phyloP scores from a whole-genome alignment of 2,888 invertebrate species.

The Ectropis crepuscularia region DNA sequence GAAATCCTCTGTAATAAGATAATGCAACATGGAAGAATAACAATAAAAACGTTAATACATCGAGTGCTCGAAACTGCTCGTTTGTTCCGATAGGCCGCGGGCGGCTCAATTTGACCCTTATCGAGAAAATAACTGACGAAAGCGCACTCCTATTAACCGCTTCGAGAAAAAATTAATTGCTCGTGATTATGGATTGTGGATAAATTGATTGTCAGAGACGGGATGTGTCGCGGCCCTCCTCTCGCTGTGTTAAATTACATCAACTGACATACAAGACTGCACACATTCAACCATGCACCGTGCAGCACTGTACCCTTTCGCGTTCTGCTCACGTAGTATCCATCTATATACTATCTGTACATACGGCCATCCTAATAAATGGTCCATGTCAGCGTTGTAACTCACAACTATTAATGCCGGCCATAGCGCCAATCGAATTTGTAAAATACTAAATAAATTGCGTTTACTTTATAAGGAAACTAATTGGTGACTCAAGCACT shows the following conservation, averaged over 20 bases:
- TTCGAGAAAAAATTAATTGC: slow-evolving; percentile 76
- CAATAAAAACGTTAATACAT: slow-evolving; percentile 72
- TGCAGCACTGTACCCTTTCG: slow-evolving; percentile 1
- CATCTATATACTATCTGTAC: slow-evolving; percentile 2
- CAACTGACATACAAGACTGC: slow-evolving; percentile 30
- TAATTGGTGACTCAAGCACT: slow-evolving; percentile 48
- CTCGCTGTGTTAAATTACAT: slow-evolving; percentile 54
- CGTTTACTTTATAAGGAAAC: slow-evolving; percentile 48
- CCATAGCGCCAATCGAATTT: slow-evolving; percentile 50
- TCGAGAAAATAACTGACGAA: slow-evolving; percentile 79
- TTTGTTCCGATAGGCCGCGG: slow-evolving; percentile 75
- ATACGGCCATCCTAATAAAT: slow-evolving; percentile 49
- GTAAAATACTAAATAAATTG: slow-evolving; percentile 54
- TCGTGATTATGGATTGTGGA: slow-evolving; percentile 76
- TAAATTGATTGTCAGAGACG: slow-evolving; percentile 72
- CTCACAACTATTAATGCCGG: slow-evolving; percentile 51
- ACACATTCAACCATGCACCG: slow-evolving; percentile 2
- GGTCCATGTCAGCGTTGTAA: slow-evolving; percentile 51
- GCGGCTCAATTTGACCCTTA: slow-evolving; percentile 79
- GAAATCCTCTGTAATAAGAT: slow-evolving; percentile 61
- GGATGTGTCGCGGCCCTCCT: slow-evolving; percentile 61
- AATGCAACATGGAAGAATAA: slow-evolving; percentile 57
- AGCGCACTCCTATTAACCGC: slow-evolving; percentile 72
- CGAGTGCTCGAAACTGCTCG: slow-evolving; percentile 73
- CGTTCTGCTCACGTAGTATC: slow-evolving; percentile 10